Base-by-base conservation (phyloP, 2,888 invertebrate species). In the Parnassius glacialis region DNA sequence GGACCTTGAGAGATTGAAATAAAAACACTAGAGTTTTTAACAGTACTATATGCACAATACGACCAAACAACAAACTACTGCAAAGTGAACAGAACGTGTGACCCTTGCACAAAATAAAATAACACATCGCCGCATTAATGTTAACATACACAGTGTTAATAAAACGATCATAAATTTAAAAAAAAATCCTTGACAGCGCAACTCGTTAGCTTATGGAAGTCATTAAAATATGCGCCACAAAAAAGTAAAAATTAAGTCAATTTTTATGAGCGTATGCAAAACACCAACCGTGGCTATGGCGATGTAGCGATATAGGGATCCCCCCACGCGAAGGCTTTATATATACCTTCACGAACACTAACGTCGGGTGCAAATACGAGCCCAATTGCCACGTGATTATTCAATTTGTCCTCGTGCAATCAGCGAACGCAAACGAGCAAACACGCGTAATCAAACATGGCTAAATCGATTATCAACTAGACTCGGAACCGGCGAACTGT, bases 361-460 rank as follows among this genome's bases (percentile, higher is more conserved):
- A 64, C 62, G 63, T 50, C 48, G 52, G 34, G 25, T 13, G 56
- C 53, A 61, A 64, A 57, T 53, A 60, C 62, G 75, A 78, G 78
- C 81, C 79, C 80, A 81, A 87, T 87, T 87, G 83, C 80, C 74
- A 78, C 78, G 78, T 80, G 86, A 87, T 90, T 85, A 89, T 88
- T 88, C 86, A 86, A 89, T 89, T 88, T 87, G 84, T 83, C 85
- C 82, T 84, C 80, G 86, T 79, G 85, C 90, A 90, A 90, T 90
- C 90, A 90, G 84, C 82, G 89, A 81, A 80, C 82, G 81, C 86
- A 83, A 85, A 81, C 86, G 83, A 78, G 84, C 86, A 89, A 90
- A 90, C 88, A 89, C 68, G 74, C 76, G 80, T 68, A 75, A 77
- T 83, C 86, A 88, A 89, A 89, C 87, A 86, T 75, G 73, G 73